These are phyloP conservation scores for Allobates femoralis DNA, from an alignment of 2,797 vertebrate species.

Conservation along the genomic window DNA sequence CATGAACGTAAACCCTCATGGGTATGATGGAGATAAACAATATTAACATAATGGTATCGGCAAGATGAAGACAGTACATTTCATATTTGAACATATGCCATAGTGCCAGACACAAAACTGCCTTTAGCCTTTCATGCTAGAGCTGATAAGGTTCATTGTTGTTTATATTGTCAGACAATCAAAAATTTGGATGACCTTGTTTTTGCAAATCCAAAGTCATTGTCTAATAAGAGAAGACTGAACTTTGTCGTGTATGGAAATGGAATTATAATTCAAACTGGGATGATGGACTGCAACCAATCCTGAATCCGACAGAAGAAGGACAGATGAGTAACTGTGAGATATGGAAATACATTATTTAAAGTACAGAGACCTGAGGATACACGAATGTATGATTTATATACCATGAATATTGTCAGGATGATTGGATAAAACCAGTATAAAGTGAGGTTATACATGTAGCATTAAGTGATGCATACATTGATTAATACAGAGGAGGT, in stretches of 20 bases:
- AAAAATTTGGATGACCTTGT: slow-evolving; percentile 59
- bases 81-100: slow-evolving; percentile 12
- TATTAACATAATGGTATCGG: slow-evolving; percentile 19
- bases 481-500: neutral
- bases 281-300: slow-evolving; percentile 51
- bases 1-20: too few relatives aligned
- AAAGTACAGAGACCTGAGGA: slow-evolving; percentile 27
- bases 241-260: slow-evolving; percentile 54
- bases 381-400: slow-evolving; percentile 31
- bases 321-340: slow-evolving; percentile 55
- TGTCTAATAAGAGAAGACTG: slow-evolving; percentile 54
- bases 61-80: slow-evolving; percentile 23
- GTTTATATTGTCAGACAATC: slow-evolving; percentile 53
- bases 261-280: slow-evolving; percentile 52
- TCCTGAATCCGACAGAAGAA: slow-evolving; percentile 54
- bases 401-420: neutral
- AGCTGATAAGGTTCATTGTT: slow-evolving; percentile 42
- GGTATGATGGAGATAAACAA: too few relatives aligned
- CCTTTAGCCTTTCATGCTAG: slow-evolving; percentile 19
- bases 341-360: slow-evolving; percentile 52
- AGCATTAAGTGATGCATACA: neutral
- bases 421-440: neutral
- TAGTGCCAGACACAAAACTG: neutral
- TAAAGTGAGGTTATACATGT: neutral
- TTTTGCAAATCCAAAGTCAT: slow-evolving; percentile 56